These are phyloP conservation scores for Panulirus ornatus DNA, from an alignment of 1,140 invertebrate genomes.

Conservation along the genomic window DNA sequence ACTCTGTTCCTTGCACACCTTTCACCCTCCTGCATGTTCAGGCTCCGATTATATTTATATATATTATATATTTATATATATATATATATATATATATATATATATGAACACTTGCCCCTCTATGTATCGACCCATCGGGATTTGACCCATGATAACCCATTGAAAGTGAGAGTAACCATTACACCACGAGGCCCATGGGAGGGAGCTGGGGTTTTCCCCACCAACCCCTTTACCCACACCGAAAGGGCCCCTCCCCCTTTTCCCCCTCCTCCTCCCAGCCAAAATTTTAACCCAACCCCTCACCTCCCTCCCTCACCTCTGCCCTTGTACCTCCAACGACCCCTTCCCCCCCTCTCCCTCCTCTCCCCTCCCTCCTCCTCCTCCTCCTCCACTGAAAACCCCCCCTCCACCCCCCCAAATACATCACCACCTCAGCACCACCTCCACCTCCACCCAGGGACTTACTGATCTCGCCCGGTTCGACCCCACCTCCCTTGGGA, in stretches of 20 bases:
- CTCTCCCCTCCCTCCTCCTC: not conserved
- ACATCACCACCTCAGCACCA: not conserved
- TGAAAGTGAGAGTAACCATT: no score
- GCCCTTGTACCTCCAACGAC: not conserved
- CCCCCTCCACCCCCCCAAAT: not conserved
- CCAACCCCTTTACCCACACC: no score
- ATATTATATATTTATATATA: no score
- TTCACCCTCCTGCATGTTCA: no score
- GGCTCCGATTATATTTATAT: no score
- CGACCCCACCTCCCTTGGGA: constrained; percentile 86
- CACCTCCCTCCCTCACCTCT: not conserved
- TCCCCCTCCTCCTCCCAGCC: not conserved
- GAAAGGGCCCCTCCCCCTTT: not conserved
- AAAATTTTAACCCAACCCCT: not conserved
- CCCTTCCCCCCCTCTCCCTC: not conserved
- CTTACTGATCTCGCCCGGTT: constrained; percentile 94
- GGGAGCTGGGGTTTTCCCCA: no score
- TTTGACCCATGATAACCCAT: no score
- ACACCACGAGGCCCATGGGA: no score
- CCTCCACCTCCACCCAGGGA: constrained; percentile 57
- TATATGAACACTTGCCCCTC: no score
- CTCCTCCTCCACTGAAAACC: not conserved
- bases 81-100: no score
- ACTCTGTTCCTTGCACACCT: no score
- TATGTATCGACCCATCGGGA: no score